Conservation (phyloP, 2,113 vertebrate genomes). For the Zosterops lateralis region DNA sequence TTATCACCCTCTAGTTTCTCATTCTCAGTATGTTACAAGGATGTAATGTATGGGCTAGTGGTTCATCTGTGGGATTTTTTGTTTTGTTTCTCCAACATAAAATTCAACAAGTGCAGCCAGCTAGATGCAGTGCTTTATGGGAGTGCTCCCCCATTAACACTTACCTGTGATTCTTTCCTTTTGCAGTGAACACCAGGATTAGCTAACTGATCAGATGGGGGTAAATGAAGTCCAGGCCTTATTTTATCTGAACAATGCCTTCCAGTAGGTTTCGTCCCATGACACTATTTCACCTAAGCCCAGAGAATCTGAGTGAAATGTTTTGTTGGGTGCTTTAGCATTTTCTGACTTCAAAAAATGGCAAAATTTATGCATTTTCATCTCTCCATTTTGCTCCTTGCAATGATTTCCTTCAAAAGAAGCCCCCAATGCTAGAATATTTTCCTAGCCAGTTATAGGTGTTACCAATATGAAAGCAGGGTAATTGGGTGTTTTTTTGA, state of each 20-base stretch:
- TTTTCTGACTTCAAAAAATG: neutral
- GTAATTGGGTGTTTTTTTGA: neutral
- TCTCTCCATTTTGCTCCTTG: neutral
- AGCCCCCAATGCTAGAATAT: neutral
- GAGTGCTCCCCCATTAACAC: neutral
- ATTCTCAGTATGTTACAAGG: neutral
- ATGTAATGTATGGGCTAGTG: neutral
- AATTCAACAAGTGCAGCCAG: neutral
- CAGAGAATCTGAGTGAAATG: neutral
- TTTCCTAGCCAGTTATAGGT: neutral
- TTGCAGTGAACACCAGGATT: neutral
- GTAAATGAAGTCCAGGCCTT: neutral
- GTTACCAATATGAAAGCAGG: neutral
- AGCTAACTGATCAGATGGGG: rapidly evolving
- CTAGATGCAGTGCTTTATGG: neutral
- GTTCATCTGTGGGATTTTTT: neutral
- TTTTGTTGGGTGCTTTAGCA: neutral
- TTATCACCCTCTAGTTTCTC: neutral
- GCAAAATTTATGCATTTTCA: neutral
- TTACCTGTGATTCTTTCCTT: neutral
- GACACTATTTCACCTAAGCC: neutral
- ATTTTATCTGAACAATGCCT: neutral
- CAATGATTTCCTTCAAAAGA: neutral
- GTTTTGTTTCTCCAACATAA: neutral
- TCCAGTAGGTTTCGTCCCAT: neutral